Evolutionary conservation across 2,888 invertebrate genomes (phyloP), one percentile per base, ranked within the genome.

Genomic region (Caenorhabditis zanzibari): DNA sequence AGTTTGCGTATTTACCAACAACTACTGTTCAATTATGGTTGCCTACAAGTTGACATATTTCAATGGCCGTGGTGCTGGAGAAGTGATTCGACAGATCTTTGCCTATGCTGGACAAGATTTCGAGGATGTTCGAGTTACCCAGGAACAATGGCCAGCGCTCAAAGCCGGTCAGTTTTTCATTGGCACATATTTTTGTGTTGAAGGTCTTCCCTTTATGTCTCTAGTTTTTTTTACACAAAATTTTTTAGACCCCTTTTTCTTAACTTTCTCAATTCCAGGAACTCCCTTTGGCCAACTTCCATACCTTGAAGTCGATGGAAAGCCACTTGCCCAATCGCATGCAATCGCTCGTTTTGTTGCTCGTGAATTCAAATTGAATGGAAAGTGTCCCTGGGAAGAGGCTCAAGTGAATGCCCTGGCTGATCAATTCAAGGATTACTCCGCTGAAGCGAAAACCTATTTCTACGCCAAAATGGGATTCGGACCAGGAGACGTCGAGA

Each of bases 281-380:
- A 83, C 86, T 32, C 86, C 88, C 19, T 88, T 88, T 64, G 88
- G 89, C 12, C 86, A 88, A 74, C 71, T 90, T 56, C 90, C 90
- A 22, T 74, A 87, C 4, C 81, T 90, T 54, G 85, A 86, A 26
- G 86, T 86, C 14, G 88, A 90, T 66, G 90, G 89, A 32, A 84
- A 86, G 56, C 56, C 54, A 38, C 71, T 90, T 52, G 81, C 86
- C 1, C 87, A 90, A 73, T 85, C 86, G 6, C 63, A 73, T 58
- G 85, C 90, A n/a, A 88, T 88, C 16, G 84, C 84, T 24, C 73
- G 90, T 41, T 89, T 81, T 47, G 41, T 89, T 72, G 88, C 85
- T 7, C 49, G 79, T 6, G 71, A 85, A 63, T 85, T 84, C 77
- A 77, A 84, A 9, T 63, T 86, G 10, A 86, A 88, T 26, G 90